Evolutionary conservation across 2,888 invertebrate species (phyloP).

Genomic region (Dione juno): DNA sequence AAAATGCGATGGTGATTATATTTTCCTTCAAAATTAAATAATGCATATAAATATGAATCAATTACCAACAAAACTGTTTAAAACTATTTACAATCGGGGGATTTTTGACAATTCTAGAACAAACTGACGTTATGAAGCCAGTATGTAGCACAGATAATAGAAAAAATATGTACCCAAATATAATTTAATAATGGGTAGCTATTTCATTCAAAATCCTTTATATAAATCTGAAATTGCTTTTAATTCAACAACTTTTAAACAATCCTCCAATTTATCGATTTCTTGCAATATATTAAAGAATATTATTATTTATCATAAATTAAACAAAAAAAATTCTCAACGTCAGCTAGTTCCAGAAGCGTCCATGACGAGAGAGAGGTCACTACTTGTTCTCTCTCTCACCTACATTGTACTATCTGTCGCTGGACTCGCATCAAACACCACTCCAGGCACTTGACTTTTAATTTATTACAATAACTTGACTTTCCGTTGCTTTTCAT

Average conservation of each 20-base stretch:
- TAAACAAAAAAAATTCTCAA: neutral
- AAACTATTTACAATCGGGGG: constrained; percentile 73
- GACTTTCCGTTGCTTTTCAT: neutral
- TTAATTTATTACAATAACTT: neutral
- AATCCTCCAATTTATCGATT: no score
- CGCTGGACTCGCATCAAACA: constrained; percentile 21
- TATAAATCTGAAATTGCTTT: no score
- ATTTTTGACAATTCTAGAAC: constrained; percentile 50
- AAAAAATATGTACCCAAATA: no score
- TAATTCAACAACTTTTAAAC: no score
- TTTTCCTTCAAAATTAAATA: constrained; percentile 76
- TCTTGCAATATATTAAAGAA: no score
- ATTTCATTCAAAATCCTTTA: no score
- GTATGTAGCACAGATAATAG: neutral
- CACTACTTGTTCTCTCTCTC: neutral
- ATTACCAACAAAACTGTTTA: constrained; percentile 67
- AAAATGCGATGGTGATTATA: constrained; percentile 82
- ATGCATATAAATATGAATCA: constrained; percentile 74
- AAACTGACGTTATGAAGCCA: constrained; percentile 21
- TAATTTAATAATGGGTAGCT: no score
- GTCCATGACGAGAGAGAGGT: neutral
- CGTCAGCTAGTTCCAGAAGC: constrained; percentile 14
- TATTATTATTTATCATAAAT: no score
- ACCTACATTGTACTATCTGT: constrained; percentile 22
- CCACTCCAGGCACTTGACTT: constrained; percentile 34